Percentiles rank a stretch among this genome's conserved stretches.
Evolutionary conservation across 2,888 invertebrate genomes (phyloP).

Genomic region (Acrobasis repandana): DNA sequence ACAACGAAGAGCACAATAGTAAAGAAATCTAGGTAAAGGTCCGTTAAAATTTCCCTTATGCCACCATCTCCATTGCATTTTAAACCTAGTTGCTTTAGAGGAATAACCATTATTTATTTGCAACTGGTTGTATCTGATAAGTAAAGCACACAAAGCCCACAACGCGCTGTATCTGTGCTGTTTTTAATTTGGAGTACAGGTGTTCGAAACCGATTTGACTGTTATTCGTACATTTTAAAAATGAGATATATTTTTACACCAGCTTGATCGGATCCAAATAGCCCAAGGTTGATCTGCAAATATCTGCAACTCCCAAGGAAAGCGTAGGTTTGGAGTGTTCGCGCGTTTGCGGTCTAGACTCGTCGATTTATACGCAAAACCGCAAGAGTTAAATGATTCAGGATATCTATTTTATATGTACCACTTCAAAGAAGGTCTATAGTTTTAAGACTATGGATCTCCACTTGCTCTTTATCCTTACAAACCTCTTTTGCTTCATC

Average conservation of each 20-base stretch:
- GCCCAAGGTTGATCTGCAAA: conserved; percentile 70
- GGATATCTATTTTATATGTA: background rate
- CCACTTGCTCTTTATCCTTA: too few relatives aligned
- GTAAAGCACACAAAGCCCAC: background rate
- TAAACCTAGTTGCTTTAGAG: too few relatives aligned
- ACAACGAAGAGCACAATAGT: too few relatives aligned
- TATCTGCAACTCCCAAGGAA: conserved; percentile 53
- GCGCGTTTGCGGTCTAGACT: conserved; percentile 6
- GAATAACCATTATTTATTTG: too few relatives aligned
- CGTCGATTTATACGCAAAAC: background rate
- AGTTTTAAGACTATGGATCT: too few relatives aligned
- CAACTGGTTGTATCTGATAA: too few relatives aligned
- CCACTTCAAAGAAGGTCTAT: background rate
- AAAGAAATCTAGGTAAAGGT: too few relatives aligned
- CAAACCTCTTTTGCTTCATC: too few relatives aligned
- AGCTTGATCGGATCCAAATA: conserved; percentile 61
- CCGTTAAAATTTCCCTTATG: too few relatives aligned
- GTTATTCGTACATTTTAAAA: conserved; percentile 57
- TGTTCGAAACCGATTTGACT: conserved; percentile 45
- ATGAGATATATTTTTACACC: conserved; percentile 61
- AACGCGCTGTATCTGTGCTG: background rate
- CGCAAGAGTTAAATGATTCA: background rate
- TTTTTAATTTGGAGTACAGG: conserved; percentile 26
- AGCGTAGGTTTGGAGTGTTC: conserved; percentile 45
- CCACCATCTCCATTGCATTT: too few relatives aligned